A percentile compares a stretch with the other conserved stretches of the same genome.
phyloP scores from a whole-genome alignment of 2,888 invertebrate genomes.

The Caenorhabditis wallacei region DNA sequence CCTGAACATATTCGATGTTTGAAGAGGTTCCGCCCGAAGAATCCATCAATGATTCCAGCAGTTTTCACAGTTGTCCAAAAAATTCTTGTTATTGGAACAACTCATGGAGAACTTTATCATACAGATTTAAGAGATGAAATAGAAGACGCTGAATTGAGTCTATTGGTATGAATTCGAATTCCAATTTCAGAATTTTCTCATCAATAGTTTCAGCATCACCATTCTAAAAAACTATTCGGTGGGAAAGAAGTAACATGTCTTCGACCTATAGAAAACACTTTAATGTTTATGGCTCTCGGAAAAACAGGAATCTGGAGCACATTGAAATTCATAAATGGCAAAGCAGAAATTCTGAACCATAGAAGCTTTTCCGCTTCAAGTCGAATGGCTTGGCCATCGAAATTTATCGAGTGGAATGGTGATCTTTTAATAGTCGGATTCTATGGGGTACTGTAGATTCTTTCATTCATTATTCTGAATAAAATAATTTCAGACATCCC shows the following conservation, averaged over 20 bases:
- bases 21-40: constrained; percentile 27
- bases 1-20: constrained; percentile 7
- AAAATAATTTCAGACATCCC: constrained; percentile 28
- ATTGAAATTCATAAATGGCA: not conserved
- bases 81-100: constrained; percentile 36
- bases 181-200: not conserved
- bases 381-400: constrained; percentile 53
- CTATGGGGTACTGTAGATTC: constrained; percentile 41
- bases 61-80: not conserved
- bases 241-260: constrained; percentile 55
- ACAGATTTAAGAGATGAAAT: not conserved
- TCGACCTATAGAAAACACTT: not conserved
- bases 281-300: constrained; percentile 47
- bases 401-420: constrained; percentile 27
- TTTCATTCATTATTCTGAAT: not conserved
- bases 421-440: constrained; percentile 49
- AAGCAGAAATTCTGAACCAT: constrained; percentile 8
- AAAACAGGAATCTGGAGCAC: constrained; percentile 53
- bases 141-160: not conserved
- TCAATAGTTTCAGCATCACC: constrained; percentile 8
- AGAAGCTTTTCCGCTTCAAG: constrained; percentile 41
- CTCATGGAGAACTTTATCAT: constrained; percentile 46
- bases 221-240: constrained; percentile 18
- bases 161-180: constrained; percentile 1
- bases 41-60: constrained; percentile 46